Evolutionary conservation across 37 sponge, comb jelly and placozoan genomes (phyloP).

Genomic region (Aplysina aerophoba): DNA sequence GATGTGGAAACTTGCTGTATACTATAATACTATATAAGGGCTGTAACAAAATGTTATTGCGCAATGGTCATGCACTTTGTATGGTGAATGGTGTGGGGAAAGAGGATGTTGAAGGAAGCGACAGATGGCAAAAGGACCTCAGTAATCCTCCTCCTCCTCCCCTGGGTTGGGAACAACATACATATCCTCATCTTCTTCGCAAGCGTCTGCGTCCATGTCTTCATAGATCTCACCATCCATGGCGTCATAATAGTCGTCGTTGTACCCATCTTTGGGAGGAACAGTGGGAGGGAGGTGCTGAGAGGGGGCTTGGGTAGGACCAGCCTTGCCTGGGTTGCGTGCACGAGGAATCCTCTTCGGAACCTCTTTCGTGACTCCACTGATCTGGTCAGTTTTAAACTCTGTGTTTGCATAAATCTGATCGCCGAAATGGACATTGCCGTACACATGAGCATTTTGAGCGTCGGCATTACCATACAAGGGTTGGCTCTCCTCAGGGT

Average conservation of each 20-base stretch:
- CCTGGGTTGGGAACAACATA: background rate
- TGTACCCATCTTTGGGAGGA: background rate
- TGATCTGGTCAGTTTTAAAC: too few species aligned
- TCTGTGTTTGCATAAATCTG: too few species aligned
- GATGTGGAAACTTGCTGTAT: too few species aligned
- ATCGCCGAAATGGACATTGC: too few species aligned
- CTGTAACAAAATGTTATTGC: too few species aligned
- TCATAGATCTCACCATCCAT: background rate
- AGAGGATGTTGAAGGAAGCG: background rate
- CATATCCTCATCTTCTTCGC: constrained; percentile 15
- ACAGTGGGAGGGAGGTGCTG: background rate
- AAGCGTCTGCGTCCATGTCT: background rate
- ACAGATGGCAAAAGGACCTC: background rate
- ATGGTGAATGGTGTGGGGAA: background rate
- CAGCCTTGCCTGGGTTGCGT: too few species aligned
- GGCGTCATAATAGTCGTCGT: background rate
- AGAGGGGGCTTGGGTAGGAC: too few species aligned
- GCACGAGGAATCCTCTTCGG: too few species aligned
- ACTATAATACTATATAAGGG: too few species aligned
- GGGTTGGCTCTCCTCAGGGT: background rate
- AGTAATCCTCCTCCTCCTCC: background rate
- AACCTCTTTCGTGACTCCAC: too few species aligned
- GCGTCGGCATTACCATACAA: constrained; percentile 9
- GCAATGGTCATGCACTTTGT: too few species aligned
- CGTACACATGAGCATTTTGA: background rate